Evolutionary conservation across 2,113 vertebrate genomes (phyloP).

Genomic region (Petroica traversi): DNA sequence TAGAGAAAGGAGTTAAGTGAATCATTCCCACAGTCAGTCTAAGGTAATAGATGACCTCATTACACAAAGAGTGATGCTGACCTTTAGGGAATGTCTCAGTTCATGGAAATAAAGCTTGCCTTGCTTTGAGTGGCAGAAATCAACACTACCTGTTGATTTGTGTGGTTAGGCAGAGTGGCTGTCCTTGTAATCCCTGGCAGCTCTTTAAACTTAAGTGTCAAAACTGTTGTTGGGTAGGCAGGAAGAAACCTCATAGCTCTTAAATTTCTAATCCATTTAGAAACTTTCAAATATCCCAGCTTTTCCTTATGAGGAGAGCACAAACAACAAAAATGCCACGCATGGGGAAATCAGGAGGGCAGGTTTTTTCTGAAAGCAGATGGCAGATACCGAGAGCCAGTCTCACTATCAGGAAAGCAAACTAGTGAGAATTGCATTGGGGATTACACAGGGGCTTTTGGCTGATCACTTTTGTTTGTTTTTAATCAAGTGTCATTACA

Average conservation of each 20-base stretch:
- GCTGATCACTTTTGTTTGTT: constrained; percentile 5
- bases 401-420: background rate
- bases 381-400: background rate
- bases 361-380: background rate
- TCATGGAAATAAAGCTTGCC: background rate
- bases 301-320: background rate
- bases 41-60: background rate
- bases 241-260: background rate
- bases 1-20: background rate
- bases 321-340: background rate
- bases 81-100: background rate
- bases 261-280: background rate
- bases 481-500: constrained; percentile 4
- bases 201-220: background rate
- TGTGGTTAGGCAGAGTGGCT: background rate
- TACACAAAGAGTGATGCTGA: background rate
- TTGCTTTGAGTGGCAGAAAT: background rate
- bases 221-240: background rate
- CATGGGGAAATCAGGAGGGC: background rate
- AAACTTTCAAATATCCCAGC: background rate
- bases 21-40: background rate
- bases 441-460: background rate
- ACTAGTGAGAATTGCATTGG: background rate
- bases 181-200: background rate
- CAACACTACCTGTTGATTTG: background rate